These are phyloP conservation scores for Aurelia aurita complex sp. Pacific DNA, from an alignment of 30 jellyfish, hydroid and myxozoan genomes.

Conservation along the genomic window DNA sequence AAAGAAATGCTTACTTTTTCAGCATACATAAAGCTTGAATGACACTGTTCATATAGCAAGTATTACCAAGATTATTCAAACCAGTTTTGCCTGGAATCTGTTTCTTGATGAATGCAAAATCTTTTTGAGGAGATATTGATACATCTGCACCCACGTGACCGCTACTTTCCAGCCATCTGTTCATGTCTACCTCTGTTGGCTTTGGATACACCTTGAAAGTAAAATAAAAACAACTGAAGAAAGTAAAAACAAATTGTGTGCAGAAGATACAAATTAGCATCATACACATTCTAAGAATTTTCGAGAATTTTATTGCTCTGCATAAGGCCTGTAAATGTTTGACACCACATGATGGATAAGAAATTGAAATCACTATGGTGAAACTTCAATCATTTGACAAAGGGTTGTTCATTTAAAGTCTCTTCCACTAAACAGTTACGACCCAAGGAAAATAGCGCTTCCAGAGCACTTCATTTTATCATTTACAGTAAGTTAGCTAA, in stretches of 20 bases:
- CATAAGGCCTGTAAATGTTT: too few species aligned
- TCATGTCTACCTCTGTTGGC: slow-evolving; percentile 76
- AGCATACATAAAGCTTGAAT: slow-evolving; percentile 89
- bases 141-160: background rate
- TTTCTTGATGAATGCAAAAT: slow-evolving; percentile 13
- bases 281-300: too few species aligned
- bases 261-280: too few species aligned
- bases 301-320: too few species aligned
- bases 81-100: slow-evolving; percentile 86
- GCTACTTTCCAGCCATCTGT: slow-evolving; percentile 71
- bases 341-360: too few species aligned
- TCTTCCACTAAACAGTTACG: too few species aligned
- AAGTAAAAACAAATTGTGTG: too few species aligned
- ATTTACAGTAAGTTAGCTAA: background rate
- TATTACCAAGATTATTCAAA: slow-evolving; percentile 86
- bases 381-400: too few species aligned
- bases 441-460: background rate
- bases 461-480: background rate
- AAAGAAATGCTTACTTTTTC: slow-evolving; percentile 34
- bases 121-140: slow-evolving; percentile 2
- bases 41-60: slow-evolving; percentile 94
- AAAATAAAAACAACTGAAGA: background rate
- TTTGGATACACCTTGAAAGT: slow-evolving; percentile 61
- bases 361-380: too few species aligned
- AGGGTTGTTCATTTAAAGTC: too few species aligned